phyloP scores from a whole-genome alignment of 1,140 invertebrate species.

The Leptopilina boulardi region DNA sequence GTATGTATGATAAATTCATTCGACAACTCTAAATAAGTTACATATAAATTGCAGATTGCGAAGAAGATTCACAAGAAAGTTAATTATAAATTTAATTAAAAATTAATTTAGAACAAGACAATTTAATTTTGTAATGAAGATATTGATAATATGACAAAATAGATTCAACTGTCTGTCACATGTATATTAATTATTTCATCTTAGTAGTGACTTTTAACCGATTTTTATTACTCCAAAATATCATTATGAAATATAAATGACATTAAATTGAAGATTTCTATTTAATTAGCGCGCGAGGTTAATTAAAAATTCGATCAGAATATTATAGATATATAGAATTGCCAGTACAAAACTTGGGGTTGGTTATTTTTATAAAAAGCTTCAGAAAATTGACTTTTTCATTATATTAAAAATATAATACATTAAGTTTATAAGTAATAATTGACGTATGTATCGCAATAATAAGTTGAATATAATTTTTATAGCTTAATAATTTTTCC shows the following conservation, averaged over 20 bases:
- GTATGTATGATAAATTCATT: neutral
- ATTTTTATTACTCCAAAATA: slow-evolving; percentile 12
- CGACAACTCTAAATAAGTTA: neutral
- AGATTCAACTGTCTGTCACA: neutral
- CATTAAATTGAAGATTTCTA: neutral
- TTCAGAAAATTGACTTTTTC: neutral
- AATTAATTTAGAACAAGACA: neutral
- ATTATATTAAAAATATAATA: no score
- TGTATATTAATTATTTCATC: slow-evolving; percentile 16
- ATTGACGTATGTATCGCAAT: no score
- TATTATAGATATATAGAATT: neutral
- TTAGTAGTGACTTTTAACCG: neutral
- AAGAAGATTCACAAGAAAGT: neutral
- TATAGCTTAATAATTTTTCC: neutral
- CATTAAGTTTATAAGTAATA: no score
- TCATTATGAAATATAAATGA: neutral
- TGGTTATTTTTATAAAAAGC: neutral
- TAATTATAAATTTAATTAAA: slow-evolving; percentile 6
- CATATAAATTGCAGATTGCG: neutral
- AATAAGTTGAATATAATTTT: no score
- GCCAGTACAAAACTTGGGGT: neutral
- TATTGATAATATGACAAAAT: slow-evolving; percentile 7
- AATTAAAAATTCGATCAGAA: neutral
- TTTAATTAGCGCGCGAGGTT: neutral
- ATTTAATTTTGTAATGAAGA: slow-evolving; percentile 19